A percentile compares a stretch with the other conserved stretches of the same genome.
phyloP scores from a whole-genome alignment of 2,113 vertebrate genomes.

The Barnardius zonarius region DNA sequence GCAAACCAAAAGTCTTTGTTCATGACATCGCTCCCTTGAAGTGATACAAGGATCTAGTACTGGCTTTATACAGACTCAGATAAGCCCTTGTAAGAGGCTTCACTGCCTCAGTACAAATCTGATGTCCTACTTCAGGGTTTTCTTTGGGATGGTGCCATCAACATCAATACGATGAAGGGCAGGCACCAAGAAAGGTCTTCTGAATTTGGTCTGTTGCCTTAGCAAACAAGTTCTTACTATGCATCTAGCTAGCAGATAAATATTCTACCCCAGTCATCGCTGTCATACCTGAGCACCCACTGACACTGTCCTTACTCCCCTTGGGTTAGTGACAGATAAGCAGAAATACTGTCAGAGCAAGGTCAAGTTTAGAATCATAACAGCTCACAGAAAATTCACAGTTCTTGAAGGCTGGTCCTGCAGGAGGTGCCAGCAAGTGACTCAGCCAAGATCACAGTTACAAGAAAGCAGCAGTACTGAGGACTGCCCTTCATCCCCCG shows the following conservation, averaged over 20 bases:
- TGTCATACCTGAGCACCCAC: constrained; percentile 21
- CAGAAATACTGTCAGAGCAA: not conserved
- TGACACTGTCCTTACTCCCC: not conserved
- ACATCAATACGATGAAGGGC: not conserved
- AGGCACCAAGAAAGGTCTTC: not conserved
- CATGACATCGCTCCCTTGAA: not conserved
- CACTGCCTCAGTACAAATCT: not conserved
- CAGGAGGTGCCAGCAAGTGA: not conserved
- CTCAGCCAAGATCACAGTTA: not conserved
- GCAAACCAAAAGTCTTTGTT: not conserved
- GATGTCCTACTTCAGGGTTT: not conserved
- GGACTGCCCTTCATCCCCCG: not conserved
- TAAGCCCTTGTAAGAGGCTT: not conserved
- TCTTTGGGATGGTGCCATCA: not conserved
- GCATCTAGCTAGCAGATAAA: not conserved
- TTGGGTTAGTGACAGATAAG: constrained; percentile 13
- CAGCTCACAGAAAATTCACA: not conserved
- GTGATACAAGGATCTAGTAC: not conserved
- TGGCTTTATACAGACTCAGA: not conserved
- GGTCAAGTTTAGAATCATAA: not conserved
- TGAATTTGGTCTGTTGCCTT: not conserved
- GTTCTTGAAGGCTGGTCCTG: not conserved
- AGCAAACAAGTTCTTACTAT: not conserved
- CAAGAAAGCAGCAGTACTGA: not conserved
- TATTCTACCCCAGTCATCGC: not conserved